Conservation (phyloP, 2,888 invertebrate genomes). For the Malthinus flaveolus region DNA sequence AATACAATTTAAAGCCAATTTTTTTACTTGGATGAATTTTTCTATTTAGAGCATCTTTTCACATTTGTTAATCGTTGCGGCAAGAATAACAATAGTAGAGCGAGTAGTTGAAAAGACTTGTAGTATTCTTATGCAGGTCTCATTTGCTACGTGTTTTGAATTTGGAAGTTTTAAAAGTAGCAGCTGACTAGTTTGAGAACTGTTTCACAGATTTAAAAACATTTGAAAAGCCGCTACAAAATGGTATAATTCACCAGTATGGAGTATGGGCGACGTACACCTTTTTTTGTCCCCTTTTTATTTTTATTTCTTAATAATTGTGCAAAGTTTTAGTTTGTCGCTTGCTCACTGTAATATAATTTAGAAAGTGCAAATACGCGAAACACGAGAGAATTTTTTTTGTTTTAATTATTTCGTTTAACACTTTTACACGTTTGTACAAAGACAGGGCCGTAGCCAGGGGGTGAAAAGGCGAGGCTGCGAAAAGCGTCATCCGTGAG, state of each 20-base stretch:
- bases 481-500: no score
- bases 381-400: no score
- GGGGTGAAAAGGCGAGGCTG: no score
- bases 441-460: no score
- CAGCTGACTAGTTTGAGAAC: constrained; percentile 18
- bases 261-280: no score
- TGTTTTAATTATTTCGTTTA: no score
- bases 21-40: constrained; percentile 1
- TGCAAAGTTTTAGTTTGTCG: no score
- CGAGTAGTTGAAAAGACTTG: constrained; percentile 11
- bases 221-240: constrained; percentile 11
- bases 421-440: no score
- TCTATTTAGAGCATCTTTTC: constrained; percentile 7
- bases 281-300: no score
- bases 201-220: constrained; percentile 18
- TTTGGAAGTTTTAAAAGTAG: constrained; percentile 12
- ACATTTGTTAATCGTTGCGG: constrained; percentile 16
- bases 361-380: no score
- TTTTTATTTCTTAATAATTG: no score
- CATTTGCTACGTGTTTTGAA: constrained; percentile 20
- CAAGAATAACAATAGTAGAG: constrained; percentile 16
- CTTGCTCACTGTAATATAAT: no score
- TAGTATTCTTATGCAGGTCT: constrained; percentile 15
- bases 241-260: not conserved
- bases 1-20: constrained; percentile 2